Percentiles rank a stretch among this genome's conserved stretches.
Evolutionary conservation across 2,113 vertebrate species (phyloP).

Genomic region (Athene noctua): DNA sequence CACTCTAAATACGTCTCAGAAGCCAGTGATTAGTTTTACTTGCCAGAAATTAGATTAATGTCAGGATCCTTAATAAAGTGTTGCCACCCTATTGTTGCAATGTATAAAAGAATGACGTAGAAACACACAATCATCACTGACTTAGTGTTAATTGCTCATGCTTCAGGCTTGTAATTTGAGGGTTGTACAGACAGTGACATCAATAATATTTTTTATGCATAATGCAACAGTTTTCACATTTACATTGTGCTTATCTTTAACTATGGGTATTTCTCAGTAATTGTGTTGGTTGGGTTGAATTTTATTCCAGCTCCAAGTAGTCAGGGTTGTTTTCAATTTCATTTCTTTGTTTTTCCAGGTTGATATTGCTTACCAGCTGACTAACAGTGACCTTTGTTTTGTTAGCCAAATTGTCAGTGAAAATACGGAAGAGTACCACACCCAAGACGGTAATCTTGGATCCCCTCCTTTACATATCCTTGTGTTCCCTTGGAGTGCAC

Average conservation of each 20-base stretch:
- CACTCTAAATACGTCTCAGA: neutral
- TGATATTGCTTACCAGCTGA: neutral
- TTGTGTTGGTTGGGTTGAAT: neutral
- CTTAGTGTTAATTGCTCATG: neutral
- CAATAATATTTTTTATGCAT: neutral
- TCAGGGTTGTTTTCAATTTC: neutral
- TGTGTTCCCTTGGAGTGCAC: neutral
- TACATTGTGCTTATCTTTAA: neutral
- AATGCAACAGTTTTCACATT: neutral
- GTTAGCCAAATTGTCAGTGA: neutral
- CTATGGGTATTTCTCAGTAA: neutral
- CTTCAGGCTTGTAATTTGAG: neutral
- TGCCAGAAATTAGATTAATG: neutral
- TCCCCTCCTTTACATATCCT: neutral
- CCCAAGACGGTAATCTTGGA: neutral
- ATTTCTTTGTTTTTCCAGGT: neutral
- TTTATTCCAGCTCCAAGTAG: neutral
- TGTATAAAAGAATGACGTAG: neutral
- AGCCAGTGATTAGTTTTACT: neutral
- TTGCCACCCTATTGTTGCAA: neutral
- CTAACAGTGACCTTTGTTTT: neutral
- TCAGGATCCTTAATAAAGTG: neutral
- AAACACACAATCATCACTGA: neutral
- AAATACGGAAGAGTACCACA: neutral
- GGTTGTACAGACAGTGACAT: neutral